These are phyloP conservation scores for Nasonia longicornis DNA, from an alignment of 1,140 invertebrate species.

Conservation along the genomic window DNA sequence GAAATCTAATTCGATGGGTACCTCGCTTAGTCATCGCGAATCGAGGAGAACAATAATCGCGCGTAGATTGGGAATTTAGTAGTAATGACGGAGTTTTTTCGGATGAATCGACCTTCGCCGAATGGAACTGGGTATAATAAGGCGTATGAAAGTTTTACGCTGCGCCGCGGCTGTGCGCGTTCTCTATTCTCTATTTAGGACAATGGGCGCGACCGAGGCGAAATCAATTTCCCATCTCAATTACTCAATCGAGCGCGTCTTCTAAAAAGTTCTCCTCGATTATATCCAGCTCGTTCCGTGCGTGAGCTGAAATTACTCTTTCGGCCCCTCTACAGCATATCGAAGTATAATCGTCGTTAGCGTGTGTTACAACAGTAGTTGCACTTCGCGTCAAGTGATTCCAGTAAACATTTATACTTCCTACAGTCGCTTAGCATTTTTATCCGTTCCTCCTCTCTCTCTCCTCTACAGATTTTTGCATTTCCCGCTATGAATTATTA, in stretches of 20 bases:
- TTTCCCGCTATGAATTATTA: neutral
- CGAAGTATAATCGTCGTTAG: neutral
- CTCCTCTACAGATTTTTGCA: neutral
- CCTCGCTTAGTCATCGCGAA: neutral
- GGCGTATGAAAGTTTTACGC: neutral
- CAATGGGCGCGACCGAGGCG: slow-evolving; percentile 50
- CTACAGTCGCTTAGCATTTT: neutral
- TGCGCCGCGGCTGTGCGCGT: neutral
- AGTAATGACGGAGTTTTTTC: slow-evolving; percentile 35
- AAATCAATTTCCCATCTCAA: slow-evolving; percentile 56
- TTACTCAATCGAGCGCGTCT: slow-evolving; percentile 43
- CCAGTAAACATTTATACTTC: neutral
- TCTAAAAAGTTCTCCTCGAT: neutral
- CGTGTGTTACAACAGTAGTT: too few relatives aligned
- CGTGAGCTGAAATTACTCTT: neutral
- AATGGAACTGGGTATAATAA: neutral
- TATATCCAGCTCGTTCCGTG: neutral
- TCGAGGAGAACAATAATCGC: neutral
- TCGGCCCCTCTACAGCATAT: neutral
- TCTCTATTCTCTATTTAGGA: slow-evolving; percentile 29
- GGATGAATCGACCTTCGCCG: neutral
- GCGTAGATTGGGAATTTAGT: neutral
- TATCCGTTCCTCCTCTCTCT: neutral
- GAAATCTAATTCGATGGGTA: neutral
- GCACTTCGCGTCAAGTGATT: too few relatives aligned